Evolutionary conservation across 2,797 vertebrate species (phyloP).

Genomic region (Stomatorhinus walkeri): DNA sequence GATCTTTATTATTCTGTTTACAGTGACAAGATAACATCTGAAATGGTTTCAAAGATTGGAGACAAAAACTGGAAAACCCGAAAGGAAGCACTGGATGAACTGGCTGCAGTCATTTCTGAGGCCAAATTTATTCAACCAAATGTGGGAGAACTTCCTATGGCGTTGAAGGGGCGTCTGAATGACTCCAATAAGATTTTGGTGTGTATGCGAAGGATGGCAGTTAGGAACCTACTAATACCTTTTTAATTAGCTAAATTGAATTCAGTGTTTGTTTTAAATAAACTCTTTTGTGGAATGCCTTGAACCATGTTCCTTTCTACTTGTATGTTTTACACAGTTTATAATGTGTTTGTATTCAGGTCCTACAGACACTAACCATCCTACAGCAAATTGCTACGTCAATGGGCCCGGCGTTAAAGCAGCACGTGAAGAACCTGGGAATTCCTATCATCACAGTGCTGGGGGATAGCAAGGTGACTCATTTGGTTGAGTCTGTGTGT

Average conservation of each 20-base stretch:
- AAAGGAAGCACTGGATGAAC: slow-evolving; percentile 94
- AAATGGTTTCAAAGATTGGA: slow-evolving; percentile 81
- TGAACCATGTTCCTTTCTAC: neutral
- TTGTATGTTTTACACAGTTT: neutral
- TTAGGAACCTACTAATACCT: neutral
- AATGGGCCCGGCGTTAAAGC: slow-evolving; percentile 85
- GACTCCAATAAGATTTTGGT: slow-evolving; percentile 99
- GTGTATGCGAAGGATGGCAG: slow-evolving; percentile 22
- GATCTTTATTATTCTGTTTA: neutral
- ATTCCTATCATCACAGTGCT: slow-evolving; percentile 84
- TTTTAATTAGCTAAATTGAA: neutral
- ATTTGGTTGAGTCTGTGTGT: neutral
- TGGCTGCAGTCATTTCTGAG: slow-evolving; percentile 79
- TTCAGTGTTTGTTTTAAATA: neutral
- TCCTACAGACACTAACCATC: slow-evolving; percentile 84
- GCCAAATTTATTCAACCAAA: slow-evolving; percentile 88
- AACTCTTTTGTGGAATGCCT: neutral
- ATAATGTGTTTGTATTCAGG: slow-evolving; percentile 54
- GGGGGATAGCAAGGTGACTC: slow-evolving; percentile 89
- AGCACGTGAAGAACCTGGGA: slow-evolving; percentile 81
- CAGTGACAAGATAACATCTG: slow-evolving; percentile 87
- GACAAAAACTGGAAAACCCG: slow-evolving; percentile 99
- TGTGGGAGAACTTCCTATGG: slow-evolving; percentile 82
- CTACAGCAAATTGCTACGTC: slow-evolving; percentile 85
- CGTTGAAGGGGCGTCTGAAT: slow-evolving; percentile 80